Conservation (phyloP, 2,888 invertebrate species). For the Thecocarcelia acutangulata region DNA sequence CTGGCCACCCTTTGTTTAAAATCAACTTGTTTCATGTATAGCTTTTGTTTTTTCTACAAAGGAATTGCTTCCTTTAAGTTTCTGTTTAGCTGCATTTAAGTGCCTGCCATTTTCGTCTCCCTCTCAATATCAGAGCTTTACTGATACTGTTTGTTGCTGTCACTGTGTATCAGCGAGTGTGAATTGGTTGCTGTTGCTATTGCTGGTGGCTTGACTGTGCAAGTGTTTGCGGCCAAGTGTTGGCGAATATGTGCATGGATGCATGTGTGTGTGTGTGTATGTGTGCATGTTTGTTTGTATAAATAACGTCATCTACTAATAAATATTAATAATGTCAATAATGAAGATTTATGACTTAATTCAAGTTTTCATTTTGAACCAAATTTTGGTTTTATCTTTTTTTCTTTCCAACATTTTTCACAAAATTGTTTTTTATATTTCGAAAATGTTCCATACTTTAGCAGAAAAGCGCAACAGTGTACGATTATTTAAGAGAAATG, state of each 20-base stretch:
- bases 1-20: too few relatives aligned
- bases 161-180: not conserved
- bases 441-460: not conserved
- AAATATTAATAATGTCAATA: conserved; percentile 79
- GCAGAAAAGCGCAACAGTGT: conserved; percentile 36
- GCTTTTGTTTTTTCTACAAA: not conserved
- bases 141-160: not conserved
- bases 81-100: too few relatives aligned
- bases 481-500: conserved; percentile 2
- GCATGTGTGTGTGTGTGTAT: conserved; percentile 1
- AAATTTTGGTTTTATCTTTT: not conserved
- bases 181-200: not conserved
- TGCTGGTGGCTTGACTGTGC: not conserved
- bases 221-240: conserved; percentile 16
- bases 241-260: too few relatives aligned
- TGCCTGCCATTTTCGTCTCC: conserved; percentile 5
- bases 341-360: conserved; percentile 76
- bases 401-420: conserved; percentile 2
- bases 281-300: not conserved
- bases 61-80: conserved; percentile 1
- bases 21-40: too few relatives aligned
- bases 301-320: conserved; percentile 72
- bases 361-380: conserved; percentile 32
- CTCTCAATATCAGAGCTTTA: conserved; percentile 2
- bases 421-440: conserved; percentile 22